Base-by-base conservation (phyloP, 2,888 invertebrate genomes). In the Chrysolina haemoptera region DNA sequence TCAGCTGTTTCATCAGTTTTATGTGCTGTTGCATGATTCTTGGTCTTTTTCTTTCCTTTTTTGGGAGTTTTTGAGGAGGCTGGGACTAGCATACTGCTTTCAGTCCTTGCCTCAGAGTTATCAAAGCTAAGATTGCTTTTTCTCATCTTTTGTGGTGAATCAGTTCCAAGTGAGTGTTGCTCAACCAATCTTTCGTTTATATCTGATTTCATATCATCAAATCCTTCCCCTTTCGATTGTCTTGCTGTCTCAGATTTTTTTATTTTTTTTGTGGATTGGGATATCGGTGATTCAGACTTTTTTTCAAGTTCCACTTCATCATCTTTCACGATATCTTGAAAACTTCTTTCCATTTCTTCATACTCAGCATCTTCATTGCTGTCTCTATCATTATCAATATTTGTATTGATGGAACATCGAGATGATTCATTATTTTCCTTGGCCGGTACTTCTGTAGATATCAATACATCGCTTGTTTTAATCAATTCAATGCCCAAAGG, bases 331-430 rank as follows among this genome's bases (percentile, higher is more conserved):
- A 50, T 50, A 50, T 50, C 18, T 8, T 50, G 50, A 50, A 50
- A 50, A 50, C 50, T 50, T 12, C 50, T n/a, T 50, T 50, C 50
- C 50, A 50, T 50, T 50, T 18, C 50, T 14, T 50, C 50, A 14
- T 50, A 50, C 18, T 48, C 48, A 10, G 16, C 16, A 48, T 35
- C 35, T 6, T 6, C 35, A 35, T 6, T 35, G 35, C 27, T 27
- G 1, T 3, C 27, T 27, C 27, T 5, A 1, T 27, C 27, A 27
- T 6, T 35, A 35, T 35, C 35, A 35, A 35, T 8, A 8, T 6
- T 35, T 35, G 35, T 35, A 35, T 35, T 8, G 8, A 35, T 8
- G 8, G 35, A 35, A 35, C 35, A 8, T 8, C 0, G 35, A 35
- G 35, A 35, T 9, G 48, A 48, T 16, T 48, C 48, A 16, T 48